These are phyloP conservation scores for Sebastes dallii DNA, from an alignment of 2,797 vertebrate species.

Conservation along the genomic window DNA sequence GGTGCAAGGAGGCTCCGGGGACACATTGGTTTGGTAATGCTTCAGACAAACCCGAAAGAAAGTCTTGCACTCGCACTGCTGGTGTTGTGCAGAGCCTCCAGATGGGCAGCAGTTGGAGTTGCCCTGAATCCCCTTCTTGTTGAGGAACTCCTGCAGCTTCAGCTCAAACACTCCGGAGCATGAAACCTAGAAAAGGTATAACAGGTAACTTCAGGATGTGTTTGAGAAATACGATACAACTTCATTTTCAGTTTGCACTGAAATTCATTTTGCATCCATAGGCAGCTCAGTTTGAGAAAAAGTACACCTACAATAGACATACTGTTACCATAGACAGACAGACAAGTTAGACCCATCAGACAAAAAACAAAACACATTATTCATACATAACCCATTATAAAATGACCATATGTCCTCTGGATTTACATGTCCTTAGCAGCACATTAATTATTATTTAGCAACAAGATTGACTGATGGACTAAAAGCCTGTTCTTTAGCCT, in stretches of 20 bases:
- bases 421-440: too few relatives aligned
- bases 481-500: too few relatives aligned
- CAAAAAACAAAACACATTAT: too few relatives aligned
- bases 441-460: too few relatives aligned
- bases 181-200: conserved; percentile 61
- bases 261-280: too few relatives aligned
- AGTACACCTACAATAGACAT: not conserved
- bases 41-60: conserved; percentile 98
- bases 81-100: conserved; percentile 79
- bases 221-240: not conserved
- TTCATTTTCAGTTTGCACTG: too few relatives aligned
- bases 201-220: not conserved
- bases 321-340: too few relatives aligned
- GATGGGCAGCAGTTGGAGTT: conserved; percentile 91
- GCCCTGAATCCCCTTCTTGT: conserved; percentile 91
- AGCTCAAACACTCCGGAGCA: conserved; percentile 96
- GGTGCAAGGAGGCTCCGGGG: conserved; percentile 96
- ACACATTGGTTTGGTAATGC: conserved; percentile 95
- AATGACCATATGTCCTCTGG: too few relatives aligned
- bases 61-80: conserved; percentile 96
- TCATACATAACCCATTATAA: too few relatives aligned
- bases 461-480: too few relatives aligned
- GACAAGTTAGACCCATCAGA: too few relatives aligned
- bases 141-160: conserved; percentile 97
- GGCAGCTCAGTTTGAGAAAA: not conserved